Conservation (phyloP, 2,797 vertebrate genomes). For the Pseudochirops corinnae region DNA sequence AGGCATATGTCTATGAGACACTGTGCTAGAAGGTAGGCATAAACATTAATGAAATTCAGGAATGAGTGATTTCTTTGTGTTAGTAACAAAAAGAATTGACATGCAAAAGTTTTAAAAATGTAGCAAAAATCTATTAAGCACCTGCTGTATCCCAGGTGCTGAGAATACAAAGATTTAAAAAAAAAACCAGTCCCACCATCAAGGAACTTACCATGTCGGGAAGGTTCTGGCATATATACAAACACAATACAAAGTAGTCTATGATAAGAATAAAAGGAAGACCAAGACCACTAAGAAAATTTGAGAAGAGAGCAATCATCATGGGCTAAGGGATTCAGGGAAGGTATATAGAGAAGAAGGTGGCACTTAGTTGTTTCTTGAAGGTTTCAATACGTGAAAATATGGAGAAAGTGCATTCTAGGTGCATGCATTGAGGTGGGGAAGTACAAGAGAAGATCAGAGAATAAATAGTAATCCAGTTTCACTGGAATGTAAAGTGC, state of each 20-base stretch:
- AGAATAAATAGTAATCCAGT: not conserved
- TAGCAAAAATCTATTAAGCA: not conserved
- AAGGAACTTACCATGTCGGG: not conserved
- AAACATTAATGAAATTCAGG: slow-evolving; percentile 14
- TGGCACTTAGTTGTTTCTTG: not conserved
- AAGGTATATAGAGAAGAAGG: not conserved
- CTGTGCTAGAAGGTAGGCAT: not conserved
- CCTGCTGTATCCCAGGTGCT: not conserved
- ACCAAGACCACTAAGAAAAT: not conserved
- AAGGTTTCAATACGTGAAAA: not conserved
- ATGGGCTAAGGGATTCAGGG: not conserved
- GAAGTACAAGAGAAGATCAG: not conserved
- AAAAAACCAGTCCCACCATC: not conserved
- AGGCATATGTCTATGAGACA: not conserved
- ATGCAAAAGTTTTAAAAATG: not conserved
- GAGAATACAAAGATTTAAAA: not conserved
- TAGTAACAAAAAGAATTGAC: not conserved
- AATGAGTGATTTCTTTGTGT: not conserved
- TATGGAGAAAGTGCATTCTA: not conserved
- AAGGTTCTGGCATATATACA: not conserved
- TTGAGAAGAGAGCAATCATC: not conserved
- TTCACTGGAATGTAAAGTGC: not conserved
- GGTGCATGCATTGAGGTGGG: not conserved
- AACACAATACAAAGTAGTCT: not conserved
- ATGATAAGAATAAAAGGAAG: not conserved